phyloP scores from a whole-genome alignment of 2,113 vertebrate genomes.

The Paraplagusia blochii region DNA sequence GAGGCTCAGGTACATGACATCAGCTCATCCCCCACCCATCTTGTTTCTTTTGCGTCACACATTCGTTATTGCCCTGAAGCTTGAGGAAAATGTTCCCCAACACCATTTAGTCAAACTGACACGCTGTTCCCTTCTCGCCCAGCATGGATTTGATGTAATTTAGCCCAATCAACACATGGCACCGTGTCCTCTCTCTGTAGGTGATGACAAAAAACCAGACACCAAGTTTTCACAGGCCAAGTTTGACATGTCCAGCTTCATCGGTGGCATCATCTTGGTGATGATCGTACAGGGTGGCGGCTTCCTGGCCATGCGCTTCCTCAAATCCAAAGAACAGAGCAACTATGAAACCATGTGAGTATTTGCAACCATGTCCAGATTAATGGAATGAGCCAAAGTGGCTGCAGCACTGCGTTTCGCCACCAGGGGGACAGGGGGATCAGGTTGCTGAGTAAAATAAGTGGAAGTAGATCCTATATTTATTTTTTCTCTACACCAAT shows the following conservation, averaged over 20 bases:
- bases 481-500: too few relatives aligned
- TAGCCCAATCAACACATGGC: conserved; percentile 2
- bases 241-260: conserved; percentile 89
- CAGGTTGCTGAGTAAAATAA: too few relatives aligned
- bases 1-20: conserved; percentile 58
- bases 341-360: conserved; percentile 94
- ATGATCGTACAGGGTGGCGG: conserved; percentile 82
- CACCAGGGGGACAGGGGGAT: too few relatives aligned
- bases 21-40: not conserved
- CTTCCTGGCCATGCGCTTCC: conserved; percentile 86
- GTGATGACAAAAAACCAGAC: conserved; percentile 45
- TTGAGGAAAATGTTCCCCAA: conserved; percentile 32
- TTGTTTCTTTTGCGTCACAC: conserved; percentile 30
- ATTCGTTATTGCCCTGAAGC: conserved; percentile 28
- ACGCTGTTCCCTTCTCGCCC: not conserved
- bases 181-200: conserved; percentile 14
- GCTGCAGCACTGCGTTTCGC: too few relatives aligned
- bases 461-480: too few relatives aligned
- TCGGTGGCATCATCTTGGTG: conserved; percentile 88
- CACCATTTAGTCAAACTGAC: not conserved
- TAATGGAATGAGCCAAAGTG: too few relatives aligned
- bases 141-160: not conserved
- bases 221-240: conserved; percentile 77
- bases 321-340: conserved; percentile 88
- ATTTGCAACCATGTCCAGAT: too few relatives aligned